Base-by-base conservation (phyloP, 2,113 vertebrate genomes). In the Diglossa brunneiventris region DNA sequence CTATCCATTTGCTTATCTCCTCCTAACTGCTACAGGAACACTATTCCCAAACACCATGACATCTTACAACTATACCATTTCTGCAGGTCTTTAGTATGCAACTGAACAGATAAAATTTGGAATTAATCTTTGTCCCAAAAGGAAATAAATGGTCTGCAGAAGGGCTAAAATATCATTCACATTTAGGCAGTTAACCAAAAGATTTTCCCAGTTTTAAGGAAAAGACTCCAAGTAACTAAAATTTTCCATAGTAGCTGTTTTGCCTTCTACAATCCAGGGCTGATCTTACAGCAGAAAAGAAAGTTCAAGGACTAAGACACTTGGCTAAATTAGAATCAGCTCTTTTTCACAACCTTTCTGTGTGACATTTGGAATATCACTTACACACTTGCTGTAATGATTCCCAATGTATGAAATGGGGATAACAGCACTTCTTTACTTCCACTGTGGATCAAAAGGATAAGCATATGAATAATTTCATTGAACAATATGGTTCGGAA, bases 381-480 rank as follows among this genome's bases (percentile, higher is more conserved):
- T 94, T 87, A 94, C 58, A 52, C 37, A n/a, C 52, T 84, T 74
- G 35, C 61, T 87, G 69, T 84, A 75, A 62, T 74, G 62, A 53
- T 94, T 95, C 81, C 56, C 52, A 49, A 7, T 27, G 31, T n/a
- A 84, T 35, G 73, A 94, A 89, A 91, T 89, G 56, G 69, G 41
- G 64, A 84, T 70, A 92, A 78, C n/a, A 91, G 69, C 52, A 87
- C 27, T 75, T 74, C 56, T 88, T 84, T 81, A 91, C 73, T 89
- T 89, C 81, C 88, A 89, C 56, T 82, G 89, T 89, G 69, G 89
- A 94, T 92, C 87, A 94, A 92, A 95, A 91, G 58, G 46, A 92
- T 85, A 83, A 83, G 70, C 53, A 46, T 19, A 76, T 47, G 35
- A 76, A 90, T 46, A 0, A 76, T 66, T 96, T 96, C 53, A 55